Base-by-base conservation (phyloP, 2,888 invertebrate genomes). In the Eulithis prunata region DNA sequence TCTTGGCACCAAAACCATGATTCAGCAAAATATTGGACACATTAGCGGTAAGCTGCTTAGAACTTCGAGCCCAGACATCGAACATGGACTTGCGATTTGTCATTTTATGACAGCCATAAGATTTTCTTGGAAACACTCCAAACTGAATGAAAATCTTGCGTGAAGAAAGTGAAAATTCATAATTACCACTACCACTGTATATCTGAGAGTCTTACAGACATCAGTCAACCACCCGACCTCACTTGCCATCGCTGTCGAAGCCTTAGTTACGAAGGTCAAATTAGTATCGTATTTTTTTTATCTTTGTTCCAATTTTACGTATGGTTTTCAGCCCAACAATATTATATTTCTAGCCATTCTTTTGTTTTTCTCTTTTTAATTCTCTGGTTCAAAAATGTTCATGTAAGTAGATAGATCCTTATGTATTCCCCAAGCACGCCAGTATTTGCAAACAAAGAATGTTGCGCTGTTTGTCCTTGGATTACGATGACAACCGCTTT, bases 401-500 rank as follows among this genome's bases (percentile, higher is more conserved):
- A 21, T 21, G 21, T 2, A 21, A 21, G 21, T 21, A 21, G 21
- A 21, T 21, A 21, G 21, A 21, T n/a, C 41, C n/a, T n/a, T 51
- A 11, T 51, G 12, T 14, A 43, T 28, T 13, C 14, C n/a, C 13
- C 28, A 41, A 5, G 46, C 32, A 28, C 73, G 73, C 73, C 76
- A 71, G 49, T 72, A 64, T 76, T 59, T 53, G 70, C 71, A 76
- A 78, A 78, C 73, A 79, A 77, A 78, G 75, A 69, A 79, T 78
- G 78, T 76, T 66, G 69, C 69, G 71, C 73, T 79, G 76, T 80
- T 77, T 78, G 75, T 73, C 69, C 69, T 68, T 68, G 81, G 77
- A 79, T 80, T 81, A 81, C 71, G 73, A 13, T 78, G 79, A 77
- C 81, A 76, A 75, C 67, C 75, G 75, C 75, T 79, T 80, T 78